Evolutionary conservation across 2,797 vertebrate species (phyloP), one percentile per base, ranked within the genome.

Genomic region (Semotilus atromaculatus): DNA sequence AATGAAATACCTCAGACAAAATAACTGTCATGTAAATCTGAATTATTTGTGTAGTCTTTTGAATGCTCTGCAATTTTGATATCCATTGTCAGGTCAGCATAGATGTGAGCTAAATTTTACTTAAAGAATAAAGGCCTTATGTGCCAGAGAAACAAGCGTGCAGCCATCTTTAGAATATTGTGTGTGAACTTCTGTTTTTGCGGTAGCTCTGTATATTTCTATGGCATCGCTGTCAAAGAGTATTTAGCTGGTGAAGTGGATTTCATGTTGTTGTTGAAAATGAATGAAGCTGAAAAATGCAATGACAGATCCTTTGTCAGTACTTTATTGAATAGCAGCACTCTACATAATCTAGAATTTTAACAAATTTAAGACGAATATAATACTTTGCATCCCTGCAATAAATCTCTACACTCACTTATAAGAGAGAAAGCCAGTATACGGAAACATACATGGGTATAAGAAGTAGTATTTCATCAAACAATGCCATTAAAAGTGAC

Each of bases 271-370:
- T 45, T 8, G 21, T 2, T 62, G 60, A 62, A 62, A 62, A 14
- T 6, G 11, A 62, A 29, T 26, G 26, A 26, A 60, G 34, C 3
- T 18, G 34, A 82, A 64, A 82, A 87, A 84, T 3, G 48, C 72
- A 38, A 81, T 9, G 55, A 71, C 71, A 26, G 16, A 19, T 71
- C 73, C 38, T 87, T 73, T 79, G 83, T 85, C 68, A 86, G 23
- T 60, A 80, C 93, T 96, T 95, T 95, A 95, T 95, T 94, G 90
- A 94, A 92, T 94, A 93, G 92, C 93, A 94, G 94, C 91, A 94
- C 95, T 96, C 94, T 95, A 97, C 95, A 96, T 95, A 84, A 89
- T 93, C 94, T 96, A 95, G 94, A 95, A 96, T 96, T 94, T 95
- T 92, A 95, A 95, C 94, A 95, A 92, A 93, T 94, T 95, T 92